A percentile compares a stretch with the other conserved stretches of the same genome.
Evolutionary conservation across 2,113 vertebrate genomes (phyloP).

Genomic region (Prunella himalayana): DNA sequence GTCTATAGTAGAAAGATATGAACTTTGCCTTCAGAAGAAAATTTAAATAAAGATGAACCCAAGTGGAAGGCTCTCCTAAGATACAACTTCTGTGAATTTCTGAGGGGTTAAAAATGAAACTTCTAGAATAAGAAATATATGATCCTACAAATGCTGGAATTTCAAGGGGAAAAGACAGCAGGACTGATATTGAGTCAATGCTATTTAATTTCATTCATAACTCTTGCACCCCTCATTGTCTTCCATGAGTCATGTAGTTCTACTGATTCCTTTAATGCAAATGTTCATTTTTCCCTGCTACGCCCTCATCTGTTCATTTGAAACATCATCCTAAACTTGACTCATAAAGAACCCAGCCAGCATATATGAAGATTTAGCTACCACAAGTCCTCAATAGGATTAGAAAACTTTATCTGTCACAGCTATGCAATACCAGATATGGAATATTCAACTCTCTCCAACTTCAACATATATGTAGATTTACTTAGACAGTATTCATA

Average conservation of each 20-base stretch:
- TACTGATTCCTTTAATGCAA: neutral
- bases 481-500: slow-evolving; percentile 10
- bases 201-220: neutral
- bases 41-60: neutral
- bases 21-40: neutral
- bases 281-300: neutral
- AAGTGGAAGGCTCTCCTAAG: neutral
- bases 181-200: neutral
- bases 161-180: neutral
- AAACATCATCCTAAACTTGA: neutral
- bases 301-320: neutral
- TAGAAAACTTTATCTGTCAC: neutral
- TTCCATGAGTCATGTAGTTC: neutral
- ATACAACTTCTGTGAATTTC: neutral
- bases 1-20: neutral
- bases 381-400: neutral
- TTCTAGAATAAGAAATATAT: neutral
- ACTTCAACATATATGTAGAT: neutral
- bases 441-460: neutral
- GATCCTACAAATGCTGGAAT: neutral
- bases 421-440: neutral
- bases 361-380: neutral
- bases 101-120: neutral
- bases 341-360: neutral
- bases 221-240: neutral